These are phyloP conservation scores for Bos javanicus DNA, from an alignment of 2,113 vertebrate genomes.

Conservation along the genomic window DNA sequence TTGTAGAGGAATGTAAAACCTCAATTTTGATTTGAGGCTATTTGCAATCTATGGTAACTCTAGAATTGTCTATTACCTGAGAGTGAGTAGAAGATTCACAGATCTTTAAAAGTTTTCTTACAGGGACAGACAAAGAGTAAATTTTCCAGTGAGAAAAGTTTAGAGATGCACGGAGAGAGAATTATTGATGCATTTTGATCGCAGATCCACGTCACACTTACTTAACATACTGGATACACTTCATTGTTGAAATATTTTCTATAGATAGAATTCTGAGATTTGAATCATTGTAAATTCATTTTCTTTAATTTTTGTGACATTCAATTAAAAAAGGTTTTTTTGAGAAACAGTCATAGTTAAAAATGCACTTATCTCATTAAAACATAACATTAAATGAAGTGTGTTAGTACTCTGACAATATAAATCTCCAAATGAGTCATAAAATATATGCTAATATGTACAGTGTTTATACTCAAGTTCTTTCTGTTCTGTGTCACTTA, in stretches of 20 bases:
- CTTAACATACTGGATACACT: neutral
- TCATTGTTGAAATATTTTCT: neutral
- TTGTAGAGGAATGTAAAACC: neutral
- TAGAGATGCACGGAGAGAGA: neutral
- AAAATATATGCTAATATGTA: neutral
- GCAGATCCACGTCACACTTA: neutral
- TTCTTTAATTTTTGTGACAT: neutral
- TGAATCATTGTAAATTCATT: neutral
- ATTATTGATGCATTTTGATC: neutral
- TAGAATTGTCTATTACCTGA: neutral
- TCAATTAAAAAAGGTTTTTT: neutral
- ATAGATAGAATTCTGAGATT: neutral
- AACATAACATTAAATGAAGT: neutral
- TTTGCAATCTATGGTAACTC: neutral
- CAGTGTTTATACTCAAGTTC: neutral
- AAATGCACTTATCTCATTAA: neutral
- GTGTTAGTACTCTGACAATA: neutral
- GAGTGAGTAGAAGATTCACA: neutral
- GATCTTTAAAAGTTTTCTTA: neutral
- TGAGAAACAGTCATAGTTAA: neutral
- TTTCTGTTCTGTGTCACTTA: neutral
- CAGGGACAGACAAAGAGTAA: neutral
- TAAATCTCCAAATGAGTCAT: neutral
- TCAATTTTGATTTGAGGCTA: neutral
- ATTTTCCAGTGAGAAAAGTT: neutral